A percentile compares a stretch with the other conserved stretches of the same genome.
These are phyloP conservation scores for Mermis nigrescens DNA, from an alignment of 2,888 invertebrate species.

Conservation along the genomic window DNA sequence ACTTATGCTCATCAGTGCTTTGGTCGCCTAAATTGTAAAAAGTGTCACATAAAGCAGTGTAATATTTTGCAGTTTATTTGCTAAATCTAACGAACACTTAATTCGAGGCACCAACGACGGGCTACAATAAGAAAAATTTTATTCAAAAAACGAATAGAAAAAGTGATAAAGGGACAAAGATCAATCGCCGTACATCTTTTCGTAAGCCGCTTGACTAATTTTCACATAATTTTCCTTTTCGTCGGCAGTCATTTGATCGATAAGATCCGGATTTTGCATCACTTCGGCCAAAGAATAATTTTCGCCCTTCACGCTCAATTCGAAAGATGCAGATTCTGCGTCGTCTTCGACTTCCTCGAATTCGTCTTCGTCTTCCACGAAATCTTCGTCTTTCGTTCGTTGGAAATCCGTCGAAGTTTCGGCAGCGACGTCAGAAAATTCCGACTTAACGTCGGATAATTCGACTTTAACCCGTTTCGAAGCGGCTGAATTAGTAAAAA, in stretches of 20 bases:
- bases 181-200: slow-evolving; percentile 8
- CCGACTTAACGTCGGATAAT: neutral
- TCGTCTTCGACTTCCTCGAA: neutral
- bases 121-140: too few relatives aligned
- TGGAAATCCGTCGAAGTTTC: too few relatives aligned
- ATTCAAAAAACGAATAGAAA: too few relatives aligned
- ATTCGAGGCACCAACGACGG: too few relatives aligned
- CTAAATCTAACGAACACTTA: too few relatives aligned
- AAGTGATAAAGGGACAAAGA: too few relatives aligned
- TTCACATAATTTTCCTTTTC: slow-evolving; percentile 9
- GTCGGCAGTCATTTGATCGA: slow-evolving; percentile 4
- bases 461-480: too few relatives aligned
- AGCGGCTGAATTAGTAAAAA: too few relatives aligned
- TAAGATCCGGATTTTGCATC: slow-evolving; percentile 3
- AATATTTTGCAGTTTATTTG: too few relatives aligned
- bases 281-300: neutral
- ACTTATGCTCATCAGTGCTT: too few relatives aligned
- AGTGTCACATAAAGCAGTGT: too few relatives aligned
- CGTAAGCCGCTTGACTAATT: slow-evolving; percentile 5
- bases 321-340: neutral
- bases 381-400: neutral
- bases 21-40: too few relatives aligned
- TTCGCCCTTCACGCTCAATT: neutral
- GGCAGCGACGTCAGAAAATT: neutral
- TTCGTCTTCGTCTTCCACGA: slow-evolving; percentile 1